Conservation (phyloP, 2,888 invertebrate genomes). For the Penaeus monodon region DNA sequence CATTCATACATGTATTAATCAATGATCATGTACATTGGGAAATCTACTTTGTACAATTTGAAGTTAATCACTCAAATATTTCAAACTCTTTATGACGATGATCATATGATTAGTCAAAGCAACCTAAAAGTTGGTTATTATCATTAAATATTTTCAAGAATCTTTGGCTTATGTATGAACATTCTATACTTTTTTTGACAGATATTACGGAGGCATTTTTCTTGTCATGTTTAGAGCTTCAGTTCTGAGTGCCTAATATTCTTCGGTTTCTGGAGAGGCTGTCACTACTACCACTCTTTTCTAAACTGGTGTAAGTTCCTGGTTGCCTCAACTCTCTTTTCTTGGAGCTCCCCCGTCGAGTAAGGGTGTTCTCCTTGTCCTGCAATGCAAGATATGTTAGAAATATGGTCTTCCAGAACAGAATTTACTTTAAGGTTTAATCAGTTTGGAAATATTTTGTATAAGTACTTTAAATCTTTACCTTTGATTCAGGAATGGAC, state of each 20-base stretch:
- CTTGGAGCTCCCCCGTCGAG: neutral
- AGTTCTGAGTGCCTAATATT: conserved; percentile 16
- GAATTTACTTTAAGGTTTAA: too few species aligned
- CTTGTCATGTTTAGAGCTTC: neutral
- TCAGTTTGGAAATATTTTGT: neutral
- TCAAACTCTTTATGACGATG: too few species aligned
- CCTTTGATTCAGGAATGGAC: conserved; percentile 53
- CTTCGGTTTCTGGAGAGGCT: neutral
- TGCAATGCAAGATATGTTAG: neutral
- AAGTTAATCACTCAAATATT: too few species aligned
- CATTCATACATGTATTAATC: too few species aligned
- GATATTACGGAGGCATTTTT: neutral
- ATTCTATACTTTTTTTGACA: neutral
- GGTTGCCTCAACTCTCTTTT: conserved; percentile 8
- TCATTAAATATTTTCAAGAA: too few species aligned
- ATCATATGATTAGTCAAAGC: too few species aligned
- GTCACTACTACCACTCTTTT: neutral
- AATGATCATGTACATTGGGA: too few species aligned
- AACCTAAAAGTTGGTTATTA: too few species aligned
- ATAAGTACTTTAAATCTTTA: neutral
- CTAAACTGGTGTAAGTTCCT: neutral
- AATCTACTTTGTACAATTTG: too few species aligned
- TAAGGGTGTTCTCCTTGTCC: neutral
- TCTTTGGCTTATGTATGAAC: too few species aligned
- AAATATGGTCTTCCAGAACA: too few species aligned